Conservation (phyloP, 2,888 invertebrate species). For the Polietes domitor region DNA sequence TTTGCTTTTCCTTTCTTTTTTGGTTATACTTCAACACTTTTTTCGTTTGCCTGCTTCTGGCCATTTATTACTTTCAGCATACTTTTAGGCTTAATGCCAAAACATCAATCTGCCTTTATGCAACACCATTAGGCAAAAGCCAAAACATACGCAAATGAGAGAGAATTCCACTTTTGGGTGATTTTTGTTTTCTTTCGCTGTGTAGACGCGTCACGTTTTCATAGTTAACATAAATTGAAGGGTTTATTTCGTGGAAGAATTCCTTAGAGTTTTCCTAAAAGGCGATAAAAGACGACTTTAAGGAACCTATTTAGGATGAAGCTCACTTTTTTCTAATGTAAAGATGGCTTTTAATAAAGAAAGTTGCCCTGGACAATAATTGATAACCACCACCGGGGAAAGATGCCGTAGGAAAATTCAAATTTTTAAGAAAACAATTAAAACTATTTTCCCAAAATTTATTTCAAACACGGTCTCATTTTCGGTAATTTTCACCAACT, state of each 20-base stretch:
- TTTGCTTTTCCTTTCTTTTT: constrained; percentile 12
- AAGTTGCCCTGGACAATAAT: too few species aligned
- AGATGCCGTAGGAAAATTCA: too few species aligned
- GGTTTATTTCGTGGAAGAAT: not conserved
- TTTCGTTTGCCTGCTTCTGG: not conserved
- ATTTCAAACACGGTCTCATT: too few species aligned
- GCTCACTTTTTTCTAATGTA: too few species aligned
- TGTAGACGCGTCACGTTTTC: constrained; percentile 50
- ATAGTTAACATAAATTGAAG: constrained; percentile 21
- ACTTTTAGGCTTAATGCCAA: constrained; percentile 59
- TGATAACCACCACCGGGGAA: too few species aligned
- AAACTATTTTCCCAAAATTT: too few species aligned
- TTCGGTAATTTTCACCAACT: too few species aligned
- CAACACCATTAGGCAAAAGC: not conserved
- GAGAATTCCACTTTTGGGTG: not conserved
- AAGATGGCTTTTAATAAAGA: too few species aligned
- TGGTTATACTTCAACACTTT: constrained; percentile 37
- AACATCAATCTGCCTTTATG: constrained; percentile 52
- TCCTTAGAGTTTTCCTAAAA: too few species aligned
- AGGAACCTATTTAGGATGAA: too few species aligned
- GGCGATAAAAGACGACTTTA: too few species aligned
- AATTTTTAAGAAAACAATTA: too few species aligned
- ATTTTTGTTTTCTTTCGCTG: not conserved
- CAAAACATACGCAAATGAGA: constrained; percentile 5
- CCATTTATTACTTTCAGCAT: constrained; percentile 28